Evolutionary conservation across 2,797 vertebrate species (phyloP), one percentile per base, ranked within the genome.

Genomic region (Catamblyrhynchus diadema): DNA sequence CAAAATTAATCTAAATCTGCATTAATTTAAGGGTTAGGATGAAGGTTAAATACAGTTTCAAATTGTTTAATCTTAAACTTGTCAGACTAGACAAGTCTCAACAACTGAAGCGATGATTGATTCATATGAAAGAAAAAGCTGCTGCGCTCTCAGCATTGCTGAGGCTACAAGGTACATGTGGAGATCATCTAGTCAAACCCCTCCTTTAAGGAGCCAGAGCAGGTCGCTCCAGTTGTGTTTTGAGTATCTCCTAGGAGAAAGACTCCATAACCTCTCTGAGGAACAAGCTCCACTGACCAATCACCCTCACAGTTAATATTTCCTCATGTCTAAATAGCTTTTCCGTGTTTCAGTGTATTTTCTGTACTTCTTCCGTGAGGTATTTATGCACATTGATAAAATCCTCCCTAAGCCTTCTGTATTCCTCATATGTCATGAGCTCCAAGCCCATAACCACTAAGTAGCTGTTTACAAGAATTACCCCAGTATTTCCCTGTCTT

Each of bases 351-450:
- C 41, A 73, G 7, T 60, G 20, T 20, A 10, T 51, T 54, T 70
- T 70, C 20, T 70, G 44, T 53, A 32, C 21, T 70, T 48, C 6
- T 8, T 8, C 28, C 2, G 8, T 53, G 33, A 41, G 8, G 6
- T 50, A 48, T 37, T 57, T 65, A 44, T 48, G 19, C 7, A 44
- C 3, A 41, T 12, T 25, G 27, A 39, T 6, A 64, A 62, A 56
- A 62, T n/a, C 3, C 30, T 20, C 14, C 5, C 3, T 10, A 32
- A 78, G 4, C 10, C 10, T 37, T 45, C 44, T 35, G 27, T 44
- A 25, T 6, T 67, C 9, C 24, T 81, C 8, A 39, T 1, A 3
- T n/a, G 7, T 15, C 32, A 6, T 1, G 1, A 9, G 9, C 32
- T 56, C 33, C 22, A 61, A 41, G 25, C 10, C 19, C 19, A 42